Percentiles rank a stretch among this genome's conserved stretches.
These are phyloP conservation scores for Nesidiocoris tenuis DNA, from an alignment of 2,888 invertebrate genomes.

Conservation along the genomic window DNA sequence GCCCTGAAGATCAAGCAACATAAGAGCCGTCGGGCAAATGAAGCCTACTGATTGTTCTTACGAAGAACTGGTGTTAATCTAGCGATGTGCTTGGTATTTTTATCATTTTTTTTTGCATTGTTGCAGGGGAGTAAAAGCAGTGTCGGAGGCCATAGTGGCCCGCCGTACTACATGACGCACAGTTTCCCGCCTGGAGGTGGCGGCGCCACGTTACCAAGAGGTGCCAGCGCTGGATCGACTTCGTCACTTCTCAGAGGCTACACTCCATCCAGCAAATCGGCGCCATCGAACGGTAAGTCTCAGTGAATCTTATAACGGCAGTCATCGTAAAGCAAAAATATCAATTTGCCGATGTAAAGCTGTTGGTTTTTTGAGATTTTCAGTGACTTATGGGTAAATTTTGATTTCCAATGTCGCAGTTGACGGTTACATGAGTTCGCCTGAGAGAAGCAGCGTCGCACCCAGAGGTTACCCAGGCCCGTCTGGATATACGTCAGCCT, in stretches of 20 bases:
- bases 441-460: constrained; percentile 66
- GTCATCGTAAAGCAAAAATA: no score
- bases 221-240: constrained; percentile 54
- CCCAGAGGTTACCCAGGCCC: constrained; percentile 51
- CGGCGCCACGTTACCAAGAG: constrained; percentile 67
- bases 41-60: no score
- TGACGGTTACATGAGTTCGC: constrained; percentile 82
- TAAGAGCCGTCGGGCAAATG: no score
- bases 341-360: no score
- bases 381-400: no score
- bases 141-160: constrained; percentile 50
- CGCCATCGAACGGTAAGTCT: constrained; percentile 47
- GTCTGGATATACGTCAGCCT: constrained; percentile 47
- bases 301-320: no score
- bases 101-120: constrained; percentile 11
- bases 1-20: no score
- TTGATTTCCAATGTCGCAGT: constrained; percentile 57
- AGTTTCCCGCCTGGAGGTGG: constrained; percentile 56
- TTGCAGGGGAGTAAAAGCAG: constrained; percentile 56
- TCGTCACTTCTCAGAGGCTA: constrained; percentile 64
- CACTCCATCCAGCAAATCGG: constrained; percentile 60
- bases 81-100: no score
- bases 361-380: no score
- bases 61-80: no score
- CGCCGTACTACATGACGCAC: constrained; percentile 66